Base-by-base conservation (phyloP, 2,888 invertebrate genomes). In the Pammene fasciana region DNA sequence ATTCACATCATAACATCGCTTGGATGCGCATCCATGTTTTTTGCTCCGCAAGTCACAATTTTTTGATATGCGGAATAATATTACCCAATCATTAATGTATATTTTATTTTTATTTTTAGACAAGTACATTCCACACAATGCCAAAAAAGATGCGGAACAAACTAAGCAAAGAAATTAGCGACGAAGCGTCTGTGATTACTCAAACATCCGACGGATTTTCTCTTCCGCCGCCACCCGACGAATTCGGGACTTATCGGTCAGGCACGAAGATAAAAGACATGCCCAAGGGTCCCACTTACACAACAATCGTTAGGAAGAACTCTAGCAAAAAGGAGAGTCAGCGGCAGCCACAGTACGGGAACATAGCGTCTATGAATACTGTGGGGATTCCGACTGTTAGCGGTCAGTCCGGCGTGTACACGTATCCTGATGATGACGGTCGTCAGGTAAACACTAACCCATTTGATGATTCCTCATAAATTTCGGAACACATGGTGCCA, bases 91-190 rank as follows among this genome's bases (percentile, higher is more conserved):
- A 26, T 26, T 26, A 26, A 26, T 26, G 26, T 4, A 26, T 26
- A 26, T 26, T 26, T 26, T 26, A 26, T 26, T 41, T 55, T 41
- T 55, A 54, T 62, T 88, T 86, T 68, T 77, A 90, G 92, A 89
- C 90, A 86, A 91, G 89, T 77, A 89, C 92, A 46, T 92, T 92
- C 74, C 91, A 91, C 75, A 92, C 92, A 11, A 92, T 92, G 87
- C 92, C 92, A 8, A 84, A 90, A 75, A 92, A 89, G 79, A 84
- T 85, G 78, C 86, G 88, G 1, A 86, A 88, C 66, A 92, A 88
- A 76, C 67, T 83, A 38, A 78, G 84, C 0, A 89, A 86, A 72
- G 90, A 90, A 73, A 76, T 89, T 50, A 89, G 88, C 76, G 92
- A 92, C 73, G 92, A 90, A 72, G 77, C 79, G 5, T 91, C 91